Percentiles rank a stretch among this genome's conserved stretches.
These are phyloP conservation scores for Halictus quadricinctus DNA, from an alignment of 2,888 invertebrate species.

Conservation along the genomic window DNA sequence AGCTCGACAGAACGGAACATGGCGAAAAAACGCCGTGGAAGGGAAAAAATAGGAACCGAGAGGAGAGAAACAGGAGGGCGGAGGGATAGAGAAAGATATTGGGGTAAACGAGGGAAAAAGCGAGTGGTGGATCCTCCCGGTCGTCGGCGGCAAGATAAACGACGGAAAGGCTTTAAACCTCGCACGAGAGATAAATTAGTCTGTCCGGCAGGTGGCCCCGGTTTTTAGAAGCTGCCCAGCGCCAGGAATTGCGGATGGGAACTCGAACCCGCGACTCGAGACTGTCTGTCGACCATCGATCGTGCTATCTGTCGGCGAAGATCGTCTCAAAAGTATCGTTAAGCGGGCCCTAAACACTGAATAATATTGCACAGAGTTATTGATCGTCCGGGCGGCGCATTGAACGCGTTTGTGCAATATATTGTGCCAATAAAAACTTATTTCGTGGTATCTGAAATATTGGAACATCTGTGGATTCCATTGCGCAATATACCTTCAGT, in stretches of 20 bases:
- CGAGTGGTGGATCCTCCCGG: conserved; percentile 59
- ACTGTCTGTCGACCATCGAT: conserved; percentile 47
- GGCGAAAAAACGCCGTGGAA: conserved; percentile 6
- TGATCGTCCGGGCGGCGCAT: conserved; percentile 12
- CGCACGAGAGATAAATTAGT: conserved; percentile 74
- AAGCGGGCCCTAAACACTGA: not conserved
- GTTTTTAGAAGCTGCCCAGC: conserved; percentile 64
- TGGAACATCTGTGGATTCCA: conserved; percentile 5
- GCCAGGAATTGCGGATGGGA: conserved; percentile 64
- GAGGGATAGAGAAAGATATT: conserved; percentile 31
- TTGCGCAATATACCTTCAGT: not conserved
- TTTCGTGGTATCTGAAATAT: conserved; percentile 2
- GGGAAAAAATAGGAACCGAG: conserved; percentile 15
- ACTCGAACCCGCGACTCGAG: conserved; percentile 59
- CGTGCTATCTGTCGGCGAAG: conserved; percentile 7
- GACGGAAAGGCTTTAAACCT: conserved; percentile 71
- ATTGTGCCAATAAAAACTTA: conserved; percentile 5
- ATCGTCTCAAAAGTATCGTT: not conserved
- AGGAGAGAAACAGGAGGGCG: not conserved
- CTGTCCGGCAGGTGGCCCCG: conserved; percentile 68
- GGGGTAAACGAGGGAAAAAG: conserved; percentile 57
- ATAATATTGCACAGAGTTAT: not conserved
- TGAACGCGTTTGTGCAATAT: conserved; percentile 19
- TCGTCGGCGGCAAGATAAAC: conserved; percentile 73
- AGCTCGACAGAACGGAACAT: conserved; percentile 45